phyloP scores from a whole-genome alignment of 2,797 vertebrate genomes.

The Bradypodion pumilum region DNA sequence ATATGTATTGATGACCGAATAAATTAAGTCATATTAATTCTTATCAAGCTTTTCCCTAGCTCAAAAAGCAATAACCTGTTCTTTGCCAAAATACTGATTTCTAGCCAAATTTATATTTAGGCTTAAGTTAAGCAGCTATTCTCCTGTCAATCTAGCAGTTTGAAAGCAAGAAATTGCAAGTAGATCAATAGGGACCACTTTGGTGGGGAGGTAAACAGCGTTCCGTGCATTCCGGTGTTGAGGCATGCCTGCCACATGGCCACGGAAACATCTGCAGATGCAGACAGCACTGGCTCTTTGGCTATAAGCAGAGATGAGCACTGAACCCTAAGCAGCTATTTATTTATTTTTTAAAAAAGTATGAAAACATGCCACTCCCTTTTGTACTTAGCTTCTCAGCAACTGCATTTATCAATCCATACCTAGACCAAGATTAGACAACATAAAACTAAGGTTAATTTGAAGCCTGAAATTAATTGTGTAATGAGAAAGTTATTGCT shows the following conservation, averaged over 20 bases:
- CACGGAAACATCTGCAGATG: no score
- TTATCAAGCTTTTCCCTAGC: background rate
- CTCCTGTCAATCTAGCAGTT: no score
- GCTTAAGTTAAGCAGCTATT: background rate
- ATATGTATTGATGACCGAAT: background rate
- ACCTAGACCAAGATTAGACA: background rate
- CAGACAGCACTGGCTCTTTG: no score
- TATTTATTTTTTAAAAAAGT: background rate
- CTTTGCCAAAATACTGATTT: background rate
- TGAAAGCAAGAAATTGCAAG: no score
- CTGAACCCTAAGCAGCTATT: no score
- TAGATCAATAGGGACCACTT: no score
- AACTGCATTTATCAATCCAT: background rate
- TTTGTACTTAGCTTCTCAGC: background rate
- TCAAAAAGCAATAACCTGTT: background rate
- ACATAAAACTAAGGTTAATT: background rate
- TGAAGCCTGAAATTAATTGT: background rate
- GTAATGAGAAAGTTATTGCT: background rate
- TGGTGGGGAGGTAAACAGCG: no score
- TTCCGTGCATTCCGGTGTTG: no score
- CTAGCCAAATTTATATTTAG: background rate
- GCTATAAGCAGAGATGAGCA: no score
- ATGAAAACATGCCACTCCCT: background rate
- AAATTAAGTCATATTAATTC: background rate
- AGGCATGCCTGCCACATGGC: no score